Percentiles rank a stretch among this genome's conserved stretches.
Conservation (phyloP, 1,140 invertebrate genomes). For the Drosophila simulans region DNA sequence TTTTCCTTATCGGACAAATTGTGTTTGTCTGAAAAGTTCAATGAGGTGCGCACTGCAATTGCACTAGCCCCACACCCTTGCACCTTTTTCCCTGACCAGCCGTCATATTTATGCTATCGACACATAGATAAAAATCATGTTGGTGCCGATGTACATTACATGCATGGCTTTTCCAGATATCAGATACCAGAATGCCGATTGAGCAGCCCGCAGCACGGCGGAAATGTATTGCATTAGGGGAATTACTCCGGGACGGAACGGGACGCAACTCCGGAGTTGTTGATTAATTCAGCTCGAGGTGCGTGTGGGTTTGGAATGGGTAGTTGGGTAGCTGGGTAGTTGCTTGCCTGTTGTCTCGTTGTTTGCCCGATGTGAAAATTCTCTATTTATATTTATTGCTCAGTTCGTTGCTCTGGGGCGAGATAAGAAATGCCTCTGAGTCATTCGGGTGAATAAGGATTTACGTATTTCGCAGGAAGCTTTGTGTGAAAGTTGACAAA, state of each 20-base stretch:
- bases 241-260: slow-evolving; percentile 47
- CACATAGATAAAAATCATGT: slow-evolving; percentile 76
- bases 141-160: slow-evolving; percentile 45
- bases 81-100: slow-evolving; percentile 24
- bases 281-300: slow-evolving; percentile 68
- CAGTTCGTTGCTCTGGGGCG: slow-evolving; percentile 31
- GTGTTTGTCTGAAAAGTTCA: slow-evolving; percentile 83
- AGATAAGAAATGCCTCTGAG: slow-evolving; percentile 53
- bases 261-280: slow-evolving; percentile 37
- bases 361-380: slow-evolving; percentile 38
- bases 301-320: slow-evolving; percentile 36
- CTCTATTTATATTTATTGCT: slow-evolving; percentile 52
- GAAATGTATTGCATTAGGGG: slow-evolving; percentile 79
- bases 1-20: slow-evolving; percentile 81
- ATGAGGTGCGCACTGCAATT: slow-evolving; percentile 77
- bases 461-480: slow-evolving; percentile 25
- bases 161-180: slow-evolving; percentile 49
- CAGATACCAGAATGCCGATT: slow-evolving; percentile 19
- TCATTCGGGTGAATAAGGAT: slow-evolving; percentile 43
- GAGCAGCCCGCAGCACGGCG: slow-evolving; percentile 64
- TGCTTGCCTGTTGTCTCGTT: background rate
- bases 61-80: slow-evolving; percentile 29
- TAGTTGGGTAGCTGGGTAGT: background rate
- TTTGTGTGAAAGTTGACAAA: slow-evolving; percentile 49
- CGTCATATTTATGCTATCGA: slow-evolving; percentile 81